A percentile compares a stretch with the other conserved stretches of the same genome.
These are phyloP conservation scores for Hofmannophila pseudospretella DNA, from an alignment of 2,888 invertebrate species.

Conservation along the genomic window DNA sequence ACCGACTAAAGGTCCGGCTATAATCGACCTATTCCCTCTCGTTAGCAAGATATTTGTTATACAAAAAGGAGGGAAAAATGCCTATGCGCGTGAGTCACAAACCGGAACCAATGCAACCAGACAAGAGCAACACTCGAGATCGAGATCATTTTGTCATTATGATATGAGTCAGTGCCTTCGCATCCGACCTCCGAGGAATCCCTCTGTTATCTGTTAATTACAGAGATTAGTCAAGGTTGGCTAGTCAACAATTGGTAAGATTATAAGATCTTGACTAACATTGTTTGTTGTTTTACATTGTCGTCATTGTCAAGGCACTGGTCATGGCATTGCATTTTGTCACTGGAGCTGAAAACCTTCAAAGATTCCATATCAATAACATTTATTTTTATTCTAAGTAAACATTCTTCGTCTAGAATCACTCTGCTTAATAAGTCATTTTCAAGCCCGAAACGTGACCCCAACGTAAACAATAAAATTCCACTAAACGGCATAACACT, in stretches of 20 bases:
- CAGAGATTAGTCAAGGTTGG: not conserved
- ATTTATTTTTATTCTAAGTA: slow-evolving; percentile 7
- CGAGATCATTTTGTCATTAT: slow-evolving; percentile 34
- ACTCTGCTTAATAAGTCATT: not conserved
- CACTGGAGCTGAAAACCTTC: no score
- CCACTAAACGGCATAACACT: slow-evolving; percentile 8
- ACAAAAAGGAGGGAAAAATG: slow-evolving; percentile 19
- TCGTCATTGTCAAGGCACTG: no score
- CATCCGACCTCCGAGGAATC: slow-evolving; percentile 49
- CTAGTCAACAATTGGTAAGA: not conserved
- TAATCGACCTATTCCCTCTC: slow-evolving; percentile 7
- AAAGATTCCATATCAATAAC: no score
- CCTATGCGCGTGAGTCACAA: slow-evolving; percentile 38
- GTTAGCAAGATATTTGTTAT: slow-evolving; percentile 16
- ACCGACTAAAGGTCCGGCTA: not conserved
- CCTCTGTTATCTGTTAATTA: slow-evolving; percentile 26
- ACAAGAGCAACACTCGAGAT: slow-evolving; percentile 20
- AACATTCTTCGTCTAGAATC: slow-evolving; percentile 9
- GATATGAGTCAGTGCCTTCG: slow-evolving; percentile 43
- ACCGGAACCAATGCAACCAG: slow-evolving; percentile 15
- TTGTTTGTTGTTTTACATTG: no score
- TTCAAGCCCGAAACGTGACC: slow-evolving; percentile 8
- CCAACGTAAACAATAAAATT: slow-evolving; percentile 13
- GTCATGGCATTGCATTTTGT: no score
- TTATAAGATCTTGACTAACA: not conserved